phyloP scores from a whole-genome alignment of 2,113 vertebrate genomes.

The Takifugu bimaculatus region DNA sequence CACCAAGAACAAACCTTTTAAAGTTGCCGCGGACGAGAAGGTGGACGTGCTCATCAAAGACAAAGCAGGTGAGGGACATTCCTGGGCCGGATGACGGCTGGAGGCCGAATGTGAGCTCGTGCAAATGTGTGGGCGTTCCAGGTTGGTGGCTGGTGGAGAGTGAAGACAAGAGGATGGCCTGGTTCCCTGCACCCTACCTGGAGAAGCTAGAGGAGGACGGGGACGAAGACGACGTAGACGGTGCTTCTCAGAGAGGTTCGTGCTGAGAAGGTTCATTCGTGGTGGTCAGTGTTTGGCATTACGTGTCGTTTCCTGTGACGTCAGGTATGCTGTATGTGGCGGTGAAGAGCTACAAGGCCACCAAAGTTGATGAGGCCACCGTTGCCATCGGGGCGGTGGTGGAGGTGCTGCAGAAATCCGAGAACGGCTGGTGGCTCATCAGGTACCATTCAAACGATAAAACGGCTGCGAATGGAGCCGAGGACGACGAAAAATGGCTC shows the following conservation, averaged over 20 bases:
- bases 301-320: background rate
- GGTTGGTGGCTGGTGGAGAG: constrained; percentile 97
- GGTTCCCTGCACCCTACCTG: constrained; percentile 94
- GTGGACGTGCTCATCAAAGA: constrained; percentile 87
- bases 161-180: constrained; percentile 78
- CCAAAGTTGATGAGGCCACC: constrained; percentile 77
- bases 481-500: too few species aligned
- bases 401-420: constrained; percentile 75
- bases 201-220: constrained; percentile 61
- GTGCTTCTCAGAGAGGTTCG: constrained; percentile 47
- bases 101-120: background rate
- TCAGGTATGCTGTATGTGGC: constrained; percentile 75
- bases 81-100: background rate
- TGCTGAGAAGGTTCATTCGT: background rate
- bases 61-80: constrained; percentile 76
- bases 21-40: constrained; percentile 67
- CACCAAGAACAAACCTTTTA: constrained; percentile 79
- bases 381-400: constrained; percentile 73
- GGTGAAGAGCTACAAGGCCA: constrained; percentile 71
- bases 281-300: background rate
- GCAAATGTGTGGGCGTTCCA: constrained; percentile 43
- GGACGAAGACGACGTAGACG: constrained; percentile 27
- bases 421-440: constrained; percentile 87
- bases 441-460: constrained; percentile 40
- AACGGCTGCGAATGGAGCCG: too few species aligned